phyloP scores from a whole-genome alignment of 2,888 invertebrate species.

The Caenorhabditis wallacei region DNA sequence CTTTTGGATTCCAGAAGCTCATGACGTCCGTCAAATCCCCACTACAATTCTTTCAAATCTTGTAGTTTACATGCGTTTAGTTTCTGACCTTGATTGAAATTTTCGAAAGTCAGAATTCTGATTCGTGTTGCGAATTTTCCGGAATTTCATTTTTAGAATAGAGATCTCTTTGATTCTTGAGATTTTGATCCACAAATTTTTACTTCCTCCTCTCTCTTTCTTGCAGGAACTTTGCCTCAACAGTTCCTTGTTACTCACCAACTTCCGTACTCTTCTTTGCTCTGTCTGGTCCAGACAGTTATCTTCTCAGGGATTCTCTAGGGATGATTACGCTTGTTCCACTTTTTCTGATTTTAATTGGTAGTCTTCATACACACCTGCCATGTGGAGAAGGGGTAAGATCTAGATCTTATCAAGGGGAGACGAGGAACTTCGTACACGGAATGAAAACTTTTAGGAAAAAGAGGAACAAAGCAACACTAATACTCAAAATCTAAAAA shows the following conservation, averaged over 20 bases:
- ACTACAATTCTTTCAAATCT: not conserved
- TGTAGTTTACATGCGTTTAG: not conserved
- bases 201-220: not conserved
- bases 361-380: no score
- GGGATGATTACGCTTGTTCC: no score
- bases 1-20: not conserved
- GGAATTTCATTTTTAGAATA: not conserved
- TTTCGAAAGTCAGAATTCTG: constrained; percentile 5
- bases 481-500: no score
- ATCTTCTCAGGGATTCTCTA: not conserved
- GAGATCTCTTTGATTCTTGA: not conserved
- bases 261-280: not conserved
- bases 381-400: no score
- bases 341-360: no score
- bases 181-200: not conserved
- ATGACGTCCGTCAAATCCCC: not conserved
- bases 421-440: no score
- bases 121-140: not conserved
- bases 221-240: not conserved
- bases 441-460: no score
- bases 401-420: no score
- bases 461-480: no score
- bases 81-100: constrained; percentile 4
- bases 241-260: no score
- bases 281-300: constrained; percentile 4